Conservation (phyloP, 2,888 invertebrate genomes). For the Mimachlamys varia region DNA sequence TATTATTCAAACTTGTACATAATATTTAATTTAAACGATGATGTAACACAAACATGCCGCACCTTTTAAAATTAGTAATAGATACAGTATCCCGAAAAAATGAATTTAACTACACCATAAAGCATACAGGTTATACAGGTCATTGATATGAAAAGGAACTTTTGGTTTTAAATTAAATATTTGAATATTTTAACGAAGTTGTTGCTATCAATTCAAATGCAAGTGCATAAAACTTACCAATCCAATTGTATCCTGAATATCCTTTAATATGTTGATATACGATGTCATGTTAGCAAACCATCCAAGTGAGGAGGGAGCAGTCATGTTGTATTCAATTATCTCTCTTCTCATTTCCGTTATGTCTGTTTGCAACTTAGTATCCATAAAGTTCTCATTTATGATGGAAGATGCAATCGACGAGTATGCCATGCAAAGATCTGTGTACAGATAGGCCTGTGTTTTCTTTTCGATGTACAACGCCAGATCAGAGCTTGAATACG, state of each 20-base stretch:
- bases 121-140: too few species aligned
- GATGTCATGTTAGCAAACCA: constrained; percentile 72
- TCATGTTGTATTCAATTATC: constrained; percentile 54
- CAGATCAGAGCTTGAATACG: constrained; percentile 57
- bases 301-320: constrained; percentile 54
- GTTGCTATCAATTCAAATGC: neutral
- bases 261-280: constrained; percentile 67
- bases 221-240: constrained; percentile 41
- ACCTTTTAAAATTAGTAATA: too few species aligned
- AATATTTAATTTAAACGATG: too few species aligned
- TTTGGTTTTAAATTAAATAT: too few species aligned
- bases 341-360: constrained; percentile 57
- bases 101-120: too few species aligned
- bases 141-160: too few species aligned
- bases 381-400: constrained; percentile 45
- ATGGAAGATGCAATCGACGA: constrained; percentile 43
- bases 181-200: too few species aligned
- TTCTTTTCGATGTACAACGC: constrained; percentile 63
- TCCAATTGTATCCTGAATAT: constrained; percentile 57
- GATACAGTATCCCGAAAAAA: too few species aligned
- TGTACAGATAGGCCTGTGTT: constrained; percentile 49
- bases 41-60: too few species aligned
- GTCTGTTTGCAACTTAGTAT: constrained; percentile 46
- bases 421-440: constrained; percentile 54
- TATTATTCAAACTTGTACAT: too few species aligned